Conservation (phyloP, 2,113 vertebrate genomes). For the Abramis brama region DNA sequence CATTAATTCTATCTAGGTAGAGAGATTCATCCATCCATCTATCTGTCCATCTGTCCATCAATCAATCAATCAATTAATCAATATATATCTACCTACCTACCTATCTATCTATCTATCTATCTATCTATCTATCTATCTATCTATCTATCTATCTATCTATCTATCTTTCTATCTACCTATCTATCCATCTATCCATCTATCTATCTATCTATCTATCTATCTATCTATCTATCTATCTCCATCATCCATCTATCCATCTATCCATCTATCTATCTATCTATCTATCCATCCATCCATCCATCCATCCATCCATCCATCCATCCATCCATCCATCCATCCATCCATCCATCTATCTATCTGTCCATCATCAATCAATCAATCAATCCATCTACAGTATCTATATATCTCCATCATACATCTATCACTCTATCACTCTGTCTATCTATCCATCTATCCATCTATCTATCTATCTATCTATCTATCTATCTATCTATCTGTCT, state of each 20-base stretch:
- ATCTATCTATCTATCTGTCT: accelerated
- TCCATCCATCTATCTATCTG: neutral
- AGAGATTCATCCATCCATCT: neutral
- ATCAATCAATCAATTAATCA: neutral
- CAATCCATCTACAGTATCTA: neutral
- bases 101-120: neutral
- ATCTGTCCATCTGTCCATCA: neutral
- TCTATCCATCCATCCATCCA: neutral
- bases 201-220: too few relatives aligned
- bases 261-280: neutral
- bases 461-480: accelerated
- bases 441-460: accelerated
- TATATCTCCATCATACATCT: neutral
- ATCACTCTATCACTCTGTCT: accelerated
- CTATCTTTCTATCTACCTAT: neutral
- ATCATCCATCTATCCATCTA: neutral
- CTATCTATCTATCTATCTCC: neutral
- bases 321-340: neutral
- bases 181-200: too few relatives aligned
- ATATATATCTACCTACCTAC: neutral
- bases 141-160: neutral
- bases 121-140: neutral
- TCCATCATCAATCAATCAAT: neutral
- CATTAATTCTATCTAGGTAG: neutral
- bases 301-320: accelerated